Conservation (phyloP, 1,140 invertebrate species). For the Drosophila eugracilis region DNA sequence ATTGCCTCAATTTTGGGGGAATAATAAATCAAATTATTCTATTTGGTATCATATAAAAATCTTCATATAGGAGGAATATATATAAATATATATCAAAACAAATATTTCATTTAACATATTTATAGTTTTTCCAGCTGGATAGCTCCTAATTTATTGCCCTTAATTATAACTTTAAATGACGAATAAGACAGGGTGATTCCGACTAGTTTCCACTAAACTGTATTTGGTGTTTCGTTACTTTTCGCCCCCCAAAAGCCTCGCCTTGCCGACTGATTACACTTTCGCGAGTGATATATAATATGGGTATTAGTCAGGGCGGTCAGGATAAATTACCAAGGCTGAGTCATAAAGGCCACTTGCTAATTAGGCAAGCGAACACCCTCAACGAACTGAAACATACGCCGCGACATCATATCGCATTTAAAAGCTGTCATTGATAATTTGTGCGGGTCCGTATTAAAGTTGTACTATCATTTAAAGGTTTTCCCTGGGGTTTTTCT, state of each 20-base stretch:
- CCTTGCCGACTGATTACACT: conserved; percentile 13
- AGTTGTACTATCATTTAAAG: neutral
- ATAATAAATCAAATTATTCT: neutral
- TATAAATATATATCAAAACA: too few relatives aligned
- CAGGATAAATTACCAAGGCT: conserved; percentile 19
- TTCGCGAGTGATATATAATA: conserved; percentile 20
- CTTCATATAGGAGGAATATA: too few relatives aligned
- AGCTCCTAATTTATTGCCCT: neutral
- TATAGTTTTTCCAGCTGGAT: neutral
- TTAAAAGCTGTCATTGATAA: neutral
- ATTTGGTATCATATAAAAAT: neutral
- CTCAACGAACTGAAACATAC: conserved; percentile 2
- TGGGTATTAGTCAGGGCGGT: conserved; percentile 8
- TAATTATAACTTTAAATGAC: neutral
- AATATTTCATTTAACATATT: too few relatives aligned
- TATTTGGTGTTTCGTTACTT: conserved; percentile 1
- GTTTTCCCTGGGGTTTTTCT: neutral
- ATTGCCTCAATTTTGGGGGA: neutral
- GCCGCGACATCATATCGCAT: neutral
- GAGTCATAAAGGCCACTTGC: conserved; percentile 12
- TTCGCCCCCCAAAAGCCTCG: neutral
- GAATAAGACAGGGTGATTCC: neutral
- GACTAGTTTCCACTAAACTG: neutral
- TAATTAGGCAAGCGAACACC: conserved; percentile 11
- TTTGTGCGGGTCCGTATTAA: neutral